Conservation (phyloP, 2,888 invertebrate genomes). For the Leptopilina drosophilae region DNA sequence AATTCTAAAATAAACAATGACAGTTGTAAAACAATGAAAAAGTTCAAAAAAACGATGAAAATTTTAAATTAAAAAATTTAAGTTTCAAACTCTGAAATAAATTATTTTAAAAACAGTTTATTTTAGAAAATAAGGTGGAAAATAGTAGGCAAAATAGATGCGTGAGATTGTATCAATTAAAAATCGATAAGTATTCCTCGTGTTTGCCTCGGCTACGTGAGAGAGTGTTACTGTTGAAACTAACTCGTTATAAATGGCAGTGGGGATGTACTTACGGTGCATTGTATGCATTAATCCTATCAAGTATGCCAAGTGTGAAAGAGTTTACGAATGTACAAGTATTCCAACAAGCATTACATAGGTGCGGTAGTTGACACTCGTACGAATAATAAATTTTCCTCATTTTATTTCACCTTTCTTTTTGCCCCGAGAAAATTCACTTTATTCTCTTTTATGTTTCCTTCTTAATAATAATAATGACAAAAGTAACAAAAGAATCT, state of each 20-base stretch:
- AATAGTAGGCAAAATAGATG: background rate
- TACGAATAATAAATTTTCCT: slow-evolving; percentile 62
- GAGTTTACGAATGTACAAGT: slow-evolving; percentile 60
- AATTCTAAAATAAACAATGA: no score
- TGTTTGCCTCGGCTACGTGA: slow-evolving; percentile 50
- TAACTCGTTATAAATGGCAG: slow-evolving; percentile 8
- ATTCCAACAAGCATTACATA: slow-evolving; percentile 64
- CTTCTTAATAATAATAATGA: background rate
- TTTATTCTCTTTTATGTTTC: background rate
- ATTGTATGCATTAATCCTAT: slow-evolving; percentile 68
- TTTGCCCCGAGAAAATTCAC: background rate
- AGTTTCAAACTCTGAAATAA: no score
- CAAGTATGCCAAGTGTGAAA: slow-evolving; percentile 70
- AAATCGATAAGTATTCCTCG: background rate
- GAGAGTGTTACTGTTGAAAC: slow-evolving; percentile 53
- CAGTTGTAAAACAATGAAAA: no score
- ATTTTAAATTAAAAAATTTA: no score
- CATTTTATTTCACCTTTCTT: background rate
- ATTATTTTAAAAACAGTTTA: no score
- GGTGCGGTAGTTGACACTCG: slow-evolving; percentile 67
- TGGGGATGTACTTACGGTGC: slow-evolving; percentile 59
- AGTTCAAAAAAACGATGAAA: no score
- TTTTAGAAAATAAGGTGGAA: background rate
- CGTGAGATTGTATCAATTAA: background rate
- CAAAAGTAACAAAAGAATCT: background rate